Evolutionary conservation across 92 coral and sea anemone genomes (phyloP).

Genomic region (Paramuricea clavata): DNA sequence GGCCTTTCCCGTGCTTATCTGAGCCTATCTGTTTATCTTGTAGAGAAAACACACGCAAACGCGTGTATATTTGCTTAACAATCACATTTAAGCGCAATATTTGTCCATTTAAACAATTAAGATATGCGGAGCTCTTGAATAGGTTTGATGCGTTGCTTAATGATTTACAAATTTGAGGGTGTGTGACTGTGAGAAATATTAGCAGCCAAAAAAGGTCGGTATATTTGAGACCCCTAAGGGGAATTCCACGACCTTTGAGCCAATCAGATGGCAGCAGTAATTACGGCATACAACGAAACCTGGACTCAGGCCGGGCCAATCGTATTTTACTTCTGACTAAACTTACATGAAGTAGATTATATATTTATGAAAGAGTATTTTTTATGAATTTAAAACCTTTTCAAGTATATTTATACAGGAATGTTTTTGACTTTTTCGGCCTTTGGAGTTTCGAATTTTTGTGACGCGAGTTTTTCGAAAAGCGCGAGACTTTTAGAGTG

Average conservation of each 20-base stretch:
- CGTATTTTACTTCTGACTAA: too few species aligned
- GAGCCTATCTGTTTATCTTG: background rate
- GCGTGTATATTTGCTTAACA: background rate
- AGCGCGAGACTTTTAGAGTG: too few species aligned
- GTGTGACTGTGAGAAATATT: background rate
- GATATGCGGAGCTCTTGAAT: background rate
- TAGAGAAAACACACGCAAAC: background rate
- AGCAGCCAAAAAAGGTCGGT: slow-evolving; percentile 13
- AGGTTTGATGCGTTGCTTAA: background rate
- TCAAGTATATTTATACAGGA: too few species aligned
- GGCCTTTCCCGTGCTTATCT: background rate
- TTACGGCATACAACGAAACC: background rate
- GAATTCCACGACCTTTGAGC: background rate
- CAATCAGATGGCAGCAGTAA: background rate
- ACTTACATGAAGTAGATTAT: too few species aligned
- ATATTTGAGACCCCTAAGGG: background rate
- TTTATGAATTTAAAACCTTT: too few species aligned
- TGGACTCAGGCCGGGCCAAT: too few species aligned
- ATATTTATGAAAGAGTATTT: too few species aligned
- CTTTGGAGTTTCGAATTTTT: too few species aligned
- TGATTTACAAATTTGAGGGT: slow-evolving; percentile 18
- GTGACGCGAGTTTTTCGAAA: too few species aligned
- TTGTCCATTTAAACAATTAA: slow-evolving; percentile 9
- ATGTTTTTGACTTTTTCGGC: too few species aligned
- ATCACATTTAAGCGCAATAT: background rate